These are phyloP conservation scores for Lasioglossum morio DNA, from an alignment of 2,888 invertebrate genomes.

Conservation along the genomic window DNA sequence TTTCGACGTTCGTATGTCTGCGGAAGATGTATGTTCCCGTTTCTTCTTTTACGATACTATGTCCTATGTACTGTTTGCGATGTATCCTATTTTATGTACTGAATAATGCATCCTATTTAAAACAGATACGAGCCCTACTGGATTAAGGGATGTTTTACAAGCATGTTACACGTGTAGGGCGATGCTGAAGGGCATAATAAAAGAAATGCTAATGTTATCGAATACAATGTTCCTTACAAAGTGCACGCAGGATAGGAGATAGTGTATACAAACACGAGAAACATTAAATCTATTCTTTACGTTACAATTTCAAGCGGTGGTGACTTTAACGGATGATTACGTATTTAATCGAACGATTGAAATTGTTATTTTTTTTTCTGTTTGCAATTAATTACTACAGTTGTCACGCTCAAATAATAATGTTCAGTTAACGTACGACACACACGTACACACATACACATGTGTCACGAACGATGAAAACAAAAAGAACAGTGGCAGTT, in stretches of 20 bases:
- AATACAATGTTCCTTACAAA: conserved; percentile 78
- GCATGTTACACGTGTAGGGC: conserved; percentile 57
- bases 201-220: conserved; percentile 64
- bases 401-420: conserved; percentile 48
- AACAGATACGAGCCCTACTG: conserved; percentile 36
- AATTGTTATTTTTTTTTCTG: conserved; percentile 23
- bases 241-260: conserved; percentile 74
- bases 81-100: conserved; percentile 45
- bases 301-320: conserved; percentile 47
- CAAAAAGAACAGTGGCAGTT: conserved; percentile 1
- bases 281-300: conserved; percentile 43
- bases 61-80: conserved; percentile 55
- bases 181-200: conserved; percentile 60
- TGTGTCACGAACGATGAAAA: conserved; percentile 35
- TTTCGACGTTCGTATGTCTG: conserved; percentile 5
- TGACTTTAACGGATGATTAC: conserved; percentile 50
- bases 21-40: background rate
- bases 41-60: conserved; percentile 50
- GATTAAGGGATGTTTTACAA: conserved; percentile 42
- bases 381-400: conserved; percentile 32
- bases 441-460: background rate
- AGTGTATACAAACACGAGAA: conserved; percentile 48
- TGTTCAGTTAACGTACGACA: conserved; percentile 37
- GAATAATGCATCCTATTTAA: conserved; percentile 47
- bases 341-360: conserved; percentile 27